Percentiles rank a stretch among this genome's conserved stretches.
phyloP scores from a whole-genome alignment of 2,888 invertebrate genomes.

The Lamproptera curius region DNA sequence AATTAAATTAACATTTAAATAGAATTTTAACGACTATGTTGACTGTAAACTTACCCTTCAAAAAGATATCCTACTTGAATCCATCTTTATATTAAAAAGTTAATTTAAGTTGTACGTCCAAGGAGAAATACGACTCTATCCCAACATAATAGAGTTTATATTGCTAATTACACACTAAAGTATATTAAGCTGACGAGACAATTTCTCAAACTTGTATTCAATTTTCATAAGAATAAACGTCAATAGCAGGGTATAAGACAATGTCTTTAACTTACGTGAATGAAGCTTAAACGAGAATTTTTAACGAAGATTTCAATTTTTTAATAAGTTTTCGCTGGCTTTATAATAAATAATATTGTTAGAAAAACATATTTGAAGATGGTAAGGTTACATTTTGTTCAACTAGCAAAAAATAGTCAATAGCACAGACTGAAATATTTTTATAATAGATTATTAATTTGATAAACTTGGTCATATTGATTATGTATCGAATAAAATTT shows the following conservation, averaged over 20 bases:
- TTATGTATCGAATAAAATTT: too few species aligned
- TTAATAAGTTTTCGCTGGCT: neutral
- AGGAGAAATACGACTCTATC: neutral
- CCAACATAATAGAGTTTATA: neutral
- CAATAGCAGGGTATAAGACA: neutral
- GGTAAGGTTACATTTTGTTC: too few species aligned
- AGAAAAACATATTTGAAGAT: neutral
- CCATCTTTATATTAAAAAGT: neutral
- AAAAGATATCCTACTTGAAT: neutral
- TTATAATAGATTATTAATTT: too few species aligned
- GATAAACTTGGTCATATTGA: too few species aligned
- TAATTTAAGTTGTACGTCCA: neutral
- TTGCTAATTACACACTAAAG: neutral
- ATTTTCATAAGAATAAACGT: neutral
- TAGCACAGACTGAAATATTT: too few species aligned
- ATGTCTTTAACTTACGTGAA: neutral
- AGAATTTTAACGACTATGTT: too few species aligned
- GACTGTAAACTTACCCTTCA: neutral
- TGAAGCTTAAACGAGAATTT: neutral
- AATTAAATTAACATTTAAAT: too few species aligned
- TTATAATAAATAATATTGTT: neutral
- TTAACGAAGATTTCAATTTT: neutral
- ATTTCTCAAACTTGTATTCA: slow-evolving; percentile 2
- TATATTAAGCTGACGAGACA: neutral
- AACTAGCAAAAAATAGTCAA: too few species aligned